Evolutionary conservation across 2,888 invertebrate species (phyloP).

Genomic region (Pasiphila rectangulata): DNA sequence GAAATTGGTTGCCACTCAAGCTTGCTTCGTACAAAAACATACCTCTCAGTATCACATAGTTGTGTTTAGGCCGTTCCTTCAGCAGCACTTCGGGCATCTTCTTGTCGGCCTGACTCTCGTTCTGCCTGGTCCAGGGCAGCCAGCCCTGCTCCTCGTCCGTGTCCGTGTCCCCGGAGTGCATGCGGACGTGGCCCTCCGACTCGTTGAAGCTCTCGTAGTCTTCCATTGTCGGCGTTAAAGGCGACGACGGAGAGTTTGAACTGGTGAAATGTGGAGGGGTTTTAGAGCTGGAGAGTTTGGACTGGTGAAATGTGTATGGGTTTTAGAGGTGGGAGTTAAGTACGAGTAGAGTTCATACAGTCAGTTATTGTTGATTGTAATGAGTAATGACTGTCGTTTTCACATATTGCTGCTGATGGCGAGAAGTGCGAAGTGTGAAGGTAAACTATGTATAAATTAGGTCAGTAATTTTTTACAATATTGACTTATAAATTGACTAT

Average conservation of each 20-base stretch:
- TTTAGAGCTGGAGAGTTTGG: too few relatives aligned
- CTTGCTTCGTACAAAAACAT: constrained; percentile 15
- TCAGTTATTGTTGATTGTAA: too few relatives aligned
- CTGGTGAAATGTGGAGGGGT: constrained; percentile 3
- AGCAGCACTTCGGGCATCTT: constrained; percentile 56
- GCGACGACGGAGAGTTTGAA: constrained; percentile 36
- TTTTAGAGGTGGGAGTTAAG: too few relatives aligned
- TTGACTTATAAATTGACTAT: too few relatives aligned
- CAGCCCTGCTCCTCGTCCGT: constrained; percentile 54
- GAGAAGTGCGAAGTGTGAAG: too few relatives aligned
- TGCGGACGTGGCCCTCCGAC: constrained; percentile 42
- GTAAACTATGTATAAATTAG: too few relatives aligned
- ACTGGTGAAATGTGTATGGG: too few relatives aligned
- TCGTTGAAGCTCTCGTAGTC: constrained; percentile 41
- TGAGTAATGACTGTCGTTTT: too few relatives aligned
- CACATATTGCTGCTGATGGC: too few relatives aligned
- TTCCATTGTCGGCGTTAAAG: constrained; percentile 25
- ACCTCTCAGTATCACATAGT: constrained; percentile 83
- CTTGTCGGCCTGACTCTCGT: neutral
- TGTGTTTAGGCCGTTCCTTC: constrained; percentile 84
- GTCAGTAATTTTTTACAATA: too few relatives aligned
- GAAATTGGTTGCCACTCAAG: too few relatives aligned
- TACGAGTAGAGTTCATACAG: too few relatives aligned
- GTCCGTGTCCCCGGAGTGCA: constrained; percentile 49
- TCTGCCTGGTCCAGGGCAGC: neutral